These are phyloP conservation scores for Baryphthengus martii DNA, from an alignment of 2,113 vertebrate species.

Conservation along the genomic window DNA sequence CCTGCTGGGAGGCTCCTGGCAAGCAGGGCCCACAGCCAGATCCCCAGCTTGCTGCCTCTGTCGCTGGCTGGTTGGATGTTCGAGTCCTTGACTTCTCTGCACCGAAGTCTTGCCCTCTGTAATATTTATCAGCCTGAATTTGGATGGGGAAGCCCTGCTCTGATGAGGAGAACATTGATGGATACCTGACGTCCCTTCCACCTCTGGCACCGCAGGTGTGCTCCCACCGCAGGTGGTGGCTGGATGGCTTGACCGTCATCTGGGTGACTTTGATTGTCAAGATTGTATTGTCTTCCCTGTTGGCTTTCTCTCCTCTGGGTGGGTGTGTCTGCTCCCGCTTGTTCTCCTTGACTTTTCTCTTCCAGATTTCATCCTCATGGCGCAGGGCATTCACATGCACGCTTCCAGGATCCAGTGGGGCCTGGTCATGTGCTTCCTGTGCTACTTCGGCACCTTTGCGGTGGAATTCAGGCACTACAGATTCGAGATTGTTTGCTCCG, in stretches of 20 bases:
- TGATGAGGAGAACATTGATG: fast-evolving
- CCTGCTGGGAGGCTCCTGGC: neutral
- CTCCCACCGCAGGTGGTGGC: neutral
- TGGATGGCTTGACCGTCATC: neutral
- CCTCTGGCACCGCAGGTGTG: neutral
- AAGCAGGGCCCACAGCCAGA: neutral
- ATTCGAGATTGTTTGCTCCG: slow-evolving; percentile 80
- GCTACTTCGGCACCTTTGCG: slow-evolving; percentile 84
- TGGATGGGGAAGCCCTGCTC: neutral
- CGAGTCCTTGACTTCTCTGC: neutral
- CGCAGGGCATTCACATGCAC: slow-evolving; percentile 75
- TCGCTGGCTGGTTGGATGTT: neutral
- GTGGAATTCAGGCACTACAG: slow-evolving; percentile 89
- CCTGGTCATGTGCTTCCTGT: slow-evolving; percentile 87
- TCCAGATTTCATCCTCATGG: slow-evolving; percentile 81
- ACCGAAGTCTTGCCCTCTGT: neutral
- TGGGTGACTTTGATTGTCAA: neutral
- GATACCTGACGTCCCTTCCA: neutral
- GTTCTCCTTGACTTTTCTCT: slow-evolving; percentile 73
- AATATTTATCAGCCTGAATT: neutral
- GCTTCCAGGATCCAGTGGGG: slow-evolving; percentile 88
- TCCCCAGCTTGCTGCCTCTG: neutral
- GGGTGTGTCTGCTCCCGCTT: neutral
- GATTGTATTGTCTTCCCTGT: neutral
- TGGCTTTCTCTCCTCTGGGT: neutral